Evolutionary conservation across 2,113 vertebrate species (phyloP).

Genomic region (Gymnobelideus leadbeateri): DNA sequence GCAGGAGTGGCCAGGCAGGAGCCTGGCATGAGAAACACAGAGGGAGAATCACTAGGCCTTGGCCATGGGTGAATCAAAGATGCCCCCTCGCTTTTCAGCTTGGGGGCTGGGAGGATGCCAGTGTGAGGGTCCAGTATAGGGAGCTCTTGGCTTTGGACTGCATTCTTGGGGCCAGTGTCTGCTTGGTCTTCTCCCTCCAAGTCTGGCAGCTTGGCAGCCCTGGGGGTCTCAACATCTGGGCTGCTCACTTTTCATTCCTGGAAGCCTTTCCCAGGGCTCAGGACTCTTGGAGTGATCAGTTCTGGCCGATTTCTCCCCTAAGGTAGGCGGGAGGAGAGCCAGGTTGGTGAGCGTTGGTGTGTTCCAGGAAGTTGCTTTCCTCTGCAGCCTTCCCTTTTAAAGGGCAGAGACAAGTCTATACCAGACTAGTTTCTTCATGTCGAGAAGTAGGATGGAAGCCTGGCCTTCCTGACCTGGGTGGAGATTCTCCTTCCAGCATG

Average conservation of each 20-base stretch:
- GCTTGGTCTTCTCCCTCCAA: too few relatives aligned
- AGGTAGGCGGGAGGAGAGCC: neutral
- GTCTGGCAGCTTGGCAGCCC: too few relatives aligned
- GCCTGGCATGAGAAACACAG: too few relatives aligned
- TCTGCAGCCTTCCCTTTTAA: slow-evolving; percentile 51
- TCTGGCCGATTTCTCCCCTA: slow-evolving; percentile 41
- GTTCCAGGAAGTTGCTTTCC: slow-evolving; percentile 46
- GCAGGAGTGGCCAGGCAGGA: neutral
- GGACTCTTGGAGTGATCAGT: slow-evolving; percentile 10
- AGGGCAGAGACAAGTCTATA: slow-evolving; percentile 38
- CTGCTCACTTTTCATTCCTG: slow-evolving; percentile 4
- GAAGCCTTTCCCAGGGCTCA: neutral
- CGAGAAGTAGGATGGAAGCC: slow-evolving; percentile 26
- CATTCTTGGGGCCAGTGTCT: neutral
- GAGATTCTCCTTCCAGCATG: neutral
- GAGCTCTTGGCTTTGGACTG: neutral
- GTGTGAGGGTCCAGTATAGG: too few relatives aligned
- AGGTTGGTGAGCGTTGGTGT: slow-evolving; percentile 25
- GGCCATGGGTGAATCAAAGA: neutral
- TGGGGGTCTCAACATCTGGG: neutral
- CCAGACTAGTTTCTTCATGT: slow-evolving; percentile 43
- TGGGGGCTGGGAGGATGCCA: too few relatives aligned
- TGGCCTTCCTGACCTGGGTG: neutral
- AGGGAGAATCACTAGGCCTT: neutral
- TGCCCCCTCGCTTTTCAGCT: too few relatives aligned